Base-by-base conservation (phyloP, 2,888 invertebrate species). In the Phyllotreta cruciferae region DNA sequence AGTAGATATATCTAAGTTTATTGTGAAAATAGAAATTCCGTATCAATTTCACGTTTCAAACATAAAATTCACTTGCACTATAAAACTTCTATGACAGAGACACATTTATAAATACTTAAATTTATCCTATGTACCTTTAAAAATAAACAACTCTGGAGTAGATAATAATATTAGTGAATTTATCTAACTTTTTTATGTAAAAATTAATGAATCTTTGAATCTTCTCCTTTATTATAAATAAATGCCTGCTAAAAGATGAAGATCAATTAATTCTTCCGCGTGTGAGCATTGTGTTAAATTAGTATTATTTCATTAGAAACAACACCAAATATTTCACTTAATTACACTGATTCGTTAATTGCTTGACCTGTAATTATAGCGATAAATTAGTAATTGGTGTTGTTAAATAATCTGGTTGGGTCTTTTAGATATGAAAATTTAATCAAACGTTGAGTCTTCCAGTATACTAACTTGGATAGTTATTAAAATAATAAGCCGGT, bases 11-110 rank as follows among this genome's bases (percentile, higher is more conserved):
- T 38, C 7, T 52, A 52, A 10, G 37, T 63, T 60, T 65, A 63
- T 61, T 63, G 63, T 64, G 64, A 67, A 64, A 67, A 67, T 62
- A 60, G 64, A 66, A 24, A 66, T 62, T 66, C 57, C 54, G 49
- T 64, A 14, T 44, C 52, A 50, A 47, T 62, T 52, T 14, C 65
- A 68, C 66, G 68, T 66, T 57, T 55, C 10, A 53, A 42, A 58
- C 66, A 66, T 68, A 68, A 68, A 68, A 66, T 61, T 64, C 63
- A 63, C 62, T 62, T 14, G 34, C 10, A 60, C 47, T 56, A 62
- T 68, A 66, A 68, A 68, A 66, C 63, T 62, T 47, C 56, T 57
- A 62, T 44, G 38, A 57, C 53, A 47, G 45, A 44, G 37, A 58
- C 50, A 36, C 39, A 13, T 10, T 14, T 50, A 50, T 50, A 8